Percentiles rank a stretch among this genome's conserved stretches.
Evolutionary conservation across 53 echinoderm and acorn worm genomes (phyloP).

Genomic region (Paracentrotus lividus): DNA sequence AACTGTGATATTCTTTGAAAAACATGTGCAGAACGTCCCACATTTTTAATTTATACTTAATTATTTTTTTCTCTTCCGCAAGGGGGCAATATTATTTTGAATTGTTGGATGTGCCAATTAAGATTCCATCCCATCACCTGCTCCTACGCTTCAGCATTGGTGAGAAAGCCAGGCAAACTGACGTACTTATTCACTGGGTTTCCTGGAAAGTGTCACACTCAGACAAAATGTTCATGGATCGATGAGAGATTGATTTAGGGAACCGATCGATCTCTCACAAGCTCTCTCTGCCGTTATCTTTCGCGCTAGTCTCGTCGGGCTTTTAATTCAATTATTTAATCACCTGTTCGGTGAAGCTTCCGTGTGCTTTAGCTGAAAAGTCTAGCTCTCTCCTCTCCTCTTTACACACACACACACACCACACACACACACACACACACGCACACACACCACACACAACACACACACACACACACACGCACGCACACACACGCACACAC

Average conservation of each 20-base stretch:
- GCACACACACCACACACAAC: too few relatives aligned
- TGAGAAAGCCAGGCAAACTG: neutral
- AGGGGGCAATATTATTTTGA: too few relatives aligned
- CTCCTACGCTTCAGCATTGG: neutral
- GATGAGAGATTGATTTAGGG: neutral
- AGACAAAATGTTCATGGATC: conserved; percentile 3
- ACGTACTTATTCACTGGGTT: neutral
- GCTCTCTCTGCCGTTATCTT: neutral
- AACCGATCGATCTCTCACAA: neutral
- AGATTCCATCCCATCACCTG: neutral
- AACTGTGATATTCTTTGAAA: too few relatives aligned
- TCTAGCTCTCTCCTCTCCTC: neutral
- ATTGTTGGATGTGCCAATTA: neutral
- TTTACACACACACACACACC: neutral
- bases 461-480: too few relatives aligned
- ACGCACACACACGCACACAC: too few relatives aligned
- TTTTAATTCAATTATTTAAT: neutral
- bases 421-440: neutral
- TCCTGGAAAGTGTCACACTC: neutral
- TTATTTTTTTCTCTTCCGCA: too few relatives aligned
- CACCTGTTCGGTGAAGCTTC: too few relatives aligned
- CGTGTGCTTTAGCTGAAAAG: neutral
- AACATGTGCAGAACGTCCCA: too few relatives aligned
- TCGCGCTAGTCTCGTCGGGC: neutral
- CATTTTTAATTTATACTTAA: too few relatives aligned